phyloP scores from a whole-genome alignment of 2,888 invertebrate genomes.

The Itoplectis maculator region DNA sequence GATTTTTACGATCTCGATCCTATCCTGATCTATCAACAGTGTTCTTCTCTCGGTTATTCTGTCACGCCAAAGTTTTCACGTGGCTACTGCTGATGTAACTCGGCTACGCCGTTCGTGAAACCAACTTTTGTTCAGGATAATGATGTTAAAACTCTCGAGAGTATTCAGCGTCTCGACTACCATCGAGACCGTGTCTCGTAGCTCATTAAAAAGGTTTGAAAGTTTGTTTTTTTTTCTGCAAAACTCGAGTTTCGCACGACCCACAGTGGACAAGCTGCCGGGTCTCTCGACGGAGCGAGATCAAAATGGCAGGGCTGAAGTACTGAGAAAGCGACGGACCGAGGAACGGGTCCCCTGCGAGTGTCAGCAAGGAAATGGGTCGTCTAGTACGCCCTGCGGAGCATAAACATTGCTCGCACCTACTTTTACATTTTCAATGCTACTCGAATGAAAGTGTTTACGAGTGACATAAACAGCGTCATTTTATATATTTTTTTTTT shows the following conservation, averaged over 20 bases:
- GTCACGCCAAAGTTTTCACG: constrained; percentile 7
- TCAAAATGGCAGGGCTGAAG: constrained; percentile 27
- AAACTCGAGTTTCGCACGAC: constrained; percentile 29
- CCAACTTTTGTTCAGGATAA: constrained; percentile 32
- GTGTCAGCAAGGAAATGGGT: constrained; percentile 21
- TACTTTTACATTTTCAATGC: constrained; percentile 45
- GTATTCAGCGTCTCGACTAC: constrained; percentile 7
- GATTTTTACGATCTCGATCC: not conserved
- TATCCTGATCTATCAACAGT: not conserved
- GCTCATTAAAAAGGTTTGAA: constrained; percentile 40
- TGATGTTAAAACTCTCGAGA: constrained; percentile 33
- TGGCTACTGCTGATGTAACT: constrained; percentile 6
- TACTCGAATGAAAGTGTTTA: constrained; percentile 1
- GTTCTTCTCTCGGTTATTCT: not conserved
- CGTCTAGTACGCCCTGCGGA: constrained; percentile 4
- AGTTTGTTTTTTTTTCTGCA: constrained; percentile 36
- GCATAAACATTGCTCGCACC: constrained; percentile 49
- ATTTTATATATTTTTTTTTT: not conserved
- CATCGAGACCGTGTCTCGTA: constrained; percentile 17
- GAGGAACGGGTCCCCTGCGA: constrained; percentile 51
- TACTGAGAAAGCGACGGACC: constrained; percentile 25
- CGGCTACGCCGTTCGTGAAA: not conserved
- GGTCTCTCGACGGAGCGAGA: constrained; percentile 7
- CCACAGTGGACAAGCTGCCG: not conserved
- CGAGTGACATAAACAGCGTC: constrained; percentile 31